Base-by-base conservation (phyloP, 2,888 invertebrate genomes). In the Lysandra coridon region DNA sequence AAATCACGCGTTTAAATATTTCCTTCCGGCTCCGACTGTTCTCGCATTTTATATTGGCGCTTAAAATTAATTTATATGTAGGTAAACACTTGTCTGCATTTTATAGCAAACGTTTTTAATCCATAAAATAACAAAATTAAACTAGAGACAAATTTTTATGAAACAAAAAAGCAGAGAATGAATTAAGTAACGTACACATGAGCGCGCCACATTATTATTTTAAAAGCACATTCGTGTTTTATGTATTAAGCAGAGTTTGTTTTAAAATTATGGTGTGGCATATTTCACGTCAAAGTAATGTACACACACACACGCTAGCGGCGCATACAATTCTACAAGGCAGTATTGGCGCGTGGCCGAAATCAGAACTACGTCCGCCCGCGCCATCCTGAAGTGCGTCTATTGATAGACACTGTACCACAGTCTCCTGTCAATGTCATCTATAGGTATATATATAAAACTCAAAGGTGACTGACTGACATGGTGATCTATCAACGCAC, bases 131-230 rank as follows among this genome's bases (percentile, higher is more conserved):
- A 17, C 69, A 33, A 69, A 14, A 69, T 2, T 37, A 12, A 64
- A 69, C 5, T 17, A 69, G 17, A 33, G 30, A 37, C 33, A 69
- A 64, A 30, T 30, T 12, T 37, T 6, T 4, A 69, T 33, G 69
- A 4, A 44, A 10, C 49, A 14, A 69, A 69, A 69, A 69, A 69
- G 69, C 5, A 69, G 14, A 69, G 10, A 37, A 23, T 73, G 44
- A 23, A 49, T 79, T 23, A 23, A 73, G 3, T 57, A 40, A 60
- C 81, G 79, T 30, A 73, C 60, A 78, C 75, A 10, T 79, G 78
- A 60, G 75, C 79, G 37, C 79, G 78, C 33, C 78, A 79, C 53
- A 23, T 76, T 30, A 40, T 80, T 80, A 80, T 80, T 74, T 33
- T 57, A 78, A 49, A 76, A 76, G 76, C 76, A 76, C 30, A 53